Base-by-base conservation (phyloP, 2,113 vertebrate species). In the Peromyscus polionotus region DNA sequence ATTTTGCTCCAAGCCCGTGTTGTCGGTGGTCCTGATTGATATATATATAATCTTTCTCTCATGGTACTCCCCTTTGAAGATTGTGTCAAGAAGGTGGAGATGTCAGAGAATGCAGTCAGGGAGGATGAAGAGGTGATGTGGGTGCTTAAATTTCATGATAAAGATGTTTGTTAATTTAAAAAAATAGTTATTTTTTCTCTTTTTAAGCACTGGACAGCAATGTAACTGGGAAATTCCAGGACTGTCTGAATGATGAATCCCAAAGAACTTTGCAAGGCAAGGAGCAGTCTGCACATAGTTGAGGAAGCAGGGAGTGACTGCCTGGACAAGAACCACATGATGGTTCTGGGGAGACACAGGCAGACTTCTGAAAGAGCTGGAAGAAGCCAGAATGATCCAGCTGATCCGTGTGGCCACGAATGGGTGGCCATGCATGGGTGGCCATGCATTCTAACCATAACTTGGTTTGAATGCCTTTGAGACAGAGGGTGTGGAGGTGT, bases 211-310 rank as follows among this genome's bases (percentile, higher is more conserved):
- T 72, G 24, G 51, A 26, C 33, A 63, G 51, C 24, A 61, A 93
- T 96, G 96, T 42, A 77, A 5, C 28, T 39, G 75, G 68, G 54
- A 88, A 83, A 57, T 20, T 90, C 73, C 48, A 77, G 33, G 22
- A 88, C 61, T 36, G 76, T 85, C 12, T 68, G 22, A 67, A 91
- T 48, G 70, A 88, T 68, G 83, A 61, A 94, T 73, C 93, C 73
- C 61, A 61, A 89, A 39, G 57, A 86, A 73, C 12, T 92, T 90
- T 77, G 70, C 90, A 90, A 95, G 81, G 0, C 12, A 85, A 39
- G 67, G 85, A 91, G 12, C 14, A 57, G 4, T 48, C 7, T 68
- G 13, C 3, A 7, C 67, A 42, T 26, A 73, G 14, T 48, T 24
- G 57, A 91, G 75, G 72, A 92, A 77, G 61, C 45, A 16, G 19